These are phyloP conservation scores for Apis florea DNA, from an alignment of 1,140 invertebrate genomes.

Conservation along the genomic window DNA sequence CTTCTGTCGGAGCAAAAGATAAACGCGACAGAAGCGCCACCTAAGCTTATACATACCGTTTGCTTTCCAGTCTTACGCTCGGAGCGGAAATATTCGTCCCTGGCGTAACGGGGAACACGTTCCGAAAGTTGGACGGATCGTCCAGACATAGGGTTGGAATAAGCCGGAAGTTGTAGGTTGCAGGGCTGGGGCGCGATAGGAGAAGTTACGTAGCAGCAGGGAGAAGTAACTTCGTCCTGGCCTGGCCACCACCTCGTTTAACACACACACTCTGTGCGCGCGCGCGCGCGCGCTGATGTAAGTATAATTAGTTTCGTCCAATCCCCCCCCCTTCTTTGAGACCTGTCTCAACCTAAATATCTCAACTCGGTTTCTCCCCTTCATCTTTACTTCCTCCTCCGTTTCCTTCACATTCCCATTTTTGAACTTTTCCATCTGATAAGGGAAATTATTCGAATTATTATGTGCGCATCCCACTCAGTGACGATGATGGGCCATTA, in stretches of 20 bases:
- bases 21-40: neutral
- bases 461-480: too few relatives aligned
- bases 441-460: too few relatives aligned
- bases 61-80: neutral
- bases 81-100: conserved; percentile 34
- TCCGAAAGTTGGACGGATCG: conserved; percentile 49
- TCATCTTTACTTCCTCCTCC: too few relatives aligned
- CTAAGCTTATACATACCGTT: neutral
- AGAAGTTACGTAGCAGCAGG: conserved; percentile 42
- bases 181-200: conserved; percentile 31
- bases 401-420: neutral
- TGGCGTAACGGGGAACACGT: conserved; percentile 24
- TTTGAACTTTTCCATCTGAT: too few relatives aligned
- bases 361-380: neutral
- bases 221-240: conserved; percentile 39
- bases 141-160: conserved; percentile 43
- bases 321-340: neutral
- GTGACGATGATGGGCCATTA: too few relatives aligned
- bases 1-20: neutral
- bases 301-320: conserved; percentile 50
- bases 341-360: conserved; percentile 32
- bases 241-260: conserved; percentile 50
- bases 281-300: conserved; percentile 15
- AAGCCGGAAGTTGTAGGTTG: conserved; percentile 43
- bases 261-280: conserved; percentile 11